Evolutionary conservation across 2,888 invertebrate genomes (phyloP), one percentile per base, ranked within the genome.

Genomic region (Mayetiola destructor): DNA sequence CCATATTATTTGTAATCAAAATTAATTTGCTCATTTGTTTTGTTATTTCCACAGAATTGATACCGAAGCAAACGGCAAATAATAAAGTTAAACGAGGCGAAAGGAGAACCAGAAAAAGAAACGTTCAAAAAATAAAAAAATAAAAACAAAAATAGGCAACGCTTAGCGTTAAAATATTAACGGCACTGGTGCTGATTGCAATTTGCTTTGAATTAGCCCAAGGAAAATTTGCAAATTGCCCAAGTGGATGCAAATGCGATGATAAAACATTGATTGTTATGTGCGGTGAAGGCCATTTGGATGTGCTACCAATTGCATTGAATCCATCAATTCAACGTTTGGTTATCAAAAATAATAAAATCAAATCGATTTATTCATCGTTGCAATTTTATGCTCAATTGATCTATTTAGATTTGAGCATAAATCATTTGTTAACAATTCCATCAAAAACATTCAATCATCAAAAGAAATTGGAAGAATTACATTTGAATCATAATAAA

Each of bases 261-360:
- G 92, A 93, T 68, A 88, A 89, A 62, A 89, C 85, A 9, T 80
- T 88, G 62, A 85, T 87, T 59, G 92, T 91, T 55, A 82, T 83
- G 63, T 93, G 92, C 73, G 83, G 88, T 64, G 84, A 83, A 67
- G 88, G 88, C 67, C 85, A 85, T 63, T 77, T 93, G 60, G 90
- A 90, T 73, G 88, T 90, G 57, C 80, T 93, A 60, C 92, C 92
- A 60, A 92, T 92, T 66, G 88, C 90, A 2, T 76, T 93, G 61
- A 93, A 93, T 74, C 94, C 94, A 39, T 86, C 88, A 65, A 88
- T 91, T 61, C 87, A 88, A 68, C 79, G 88, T 57, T 80, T 91
- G 65, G 85, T 88, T 63, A 80, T 91, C 61, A 82, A 84, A 65
- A 87, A 85, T 71, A 91, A 90, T 71, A 84, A 84, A 66, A 89